Evolutionary conservation across 2,888 invertebrate genomes (phyloP).

Genomic region (Poecilus cupreus): DNA sequence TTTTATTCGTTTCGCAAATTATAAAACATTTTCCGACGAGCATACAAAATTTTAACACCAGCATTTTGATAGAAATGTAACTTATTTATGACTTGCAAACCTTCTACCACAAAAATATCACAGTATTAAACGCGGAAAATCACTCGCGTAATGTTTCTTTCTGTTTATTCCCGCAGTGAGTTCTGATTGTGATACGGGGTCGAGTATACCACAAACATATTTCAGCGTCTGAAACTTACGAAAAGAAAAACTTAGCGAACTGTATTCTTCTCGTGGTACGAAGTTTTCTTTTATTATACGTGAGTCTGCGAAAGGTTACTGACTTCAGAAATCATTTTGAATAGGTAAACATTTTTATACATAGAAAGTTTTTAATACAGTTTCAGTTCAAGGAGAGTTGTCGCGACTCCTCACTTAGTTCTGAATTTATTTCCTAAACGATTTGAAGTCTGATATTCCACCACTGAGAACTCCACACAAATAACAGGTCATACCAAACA

Average conservation of each 20-base stretch:
- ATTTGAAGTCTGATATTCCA: constrained; percentile 9
- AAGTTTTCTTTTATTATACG: constrained; percentile 50
- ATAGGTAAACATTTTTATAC: constrained; percentile 53
- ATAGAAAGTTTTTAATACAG: constrained; percentile 48
- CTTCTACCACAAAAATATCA: constrained; percentile 18
- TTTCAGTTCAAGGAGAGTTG: constrained; percentile 44
- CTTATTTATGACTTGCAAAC: constrained; percentile 24
- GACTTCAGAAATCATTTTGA: constrained; percentile 57
- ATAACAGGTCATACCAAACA: not conserved
- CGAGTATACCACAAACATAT: constrained; percentile 51
- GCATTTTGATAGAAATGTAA: constrained; percentile 42
- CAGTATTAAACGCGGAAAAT: not conserved
- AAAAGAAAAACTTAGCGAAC: constrained; percentile 41
- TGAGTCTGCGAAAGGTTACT: constrained; percentile 57
- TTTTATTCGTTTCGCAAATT: constrained; percentile 55
- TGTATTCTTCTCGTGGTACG: constrained; percentile 48
- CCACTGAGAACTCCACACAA: not conserved
- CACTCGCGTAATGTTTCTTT: not conserved
- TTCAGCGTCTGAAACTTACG: constrained; percentile 48
- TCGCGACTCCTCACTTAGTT: constrained; percentile 8
- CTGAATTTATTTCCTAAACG: constrained; percentile 24
- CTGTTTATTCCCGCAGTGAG: not conserved
- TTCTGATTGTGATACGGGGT: constrained; percentile 29
- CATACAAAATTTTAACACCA: constrained; percentile 35
- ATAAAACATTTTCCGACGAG: constrained; percentile 43